These are phyloP conservation scores for Caenorhabditis remanei DNA, from an alignment of 1,140 invertebrate species.

Conservation along the genomic window DNA sequence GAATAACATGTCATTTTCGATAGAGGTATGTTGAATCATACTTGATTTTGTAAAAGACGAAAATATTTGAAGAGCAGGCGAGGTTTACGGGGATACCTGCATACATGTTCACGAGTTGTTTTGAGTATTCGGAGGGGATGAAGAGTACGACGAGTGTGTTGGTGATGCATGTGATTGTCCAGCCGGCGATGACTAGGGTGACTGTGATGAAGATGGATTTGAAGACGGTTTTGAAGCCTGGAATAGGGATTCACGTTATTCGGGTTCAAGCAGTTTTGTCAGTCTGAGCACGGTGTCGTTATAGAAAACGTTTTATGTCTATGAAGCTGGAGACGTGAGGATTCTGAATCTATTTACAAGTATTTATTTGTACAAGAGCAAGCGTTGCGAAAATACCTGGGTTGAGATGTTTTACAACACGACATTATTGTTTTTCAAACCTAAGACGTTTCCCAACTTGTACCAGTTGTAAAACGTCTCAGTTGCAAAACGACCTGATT, in stretches of 20 bases:
- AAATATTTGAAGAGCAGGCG: constrained; percentile 10
- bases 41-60: constrained; percentile 26
- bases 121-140: background rate
- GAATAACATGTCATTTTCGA: background rate
- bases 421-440: too few species aligned
- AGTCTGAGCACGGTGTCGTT: too few species aligned
- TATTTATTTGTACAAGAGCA: too few species aligned
- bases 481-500: too few species aligned
- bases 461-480: too few species aligned
- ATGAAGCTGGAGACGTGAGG: too few species aligned
- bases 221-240: constrained; percentile 6
- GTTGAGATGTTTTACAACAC: too few species aligned
- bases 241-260: background rate
- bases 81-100: constrained; percentile 5
- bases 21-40: background rate
- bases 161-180: background rate
- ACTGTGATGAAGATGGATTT: constrained; percentile 21
- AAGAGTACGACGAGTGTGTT: constrained; percentile 3
- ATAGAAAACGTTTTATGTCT: too few species aligned
- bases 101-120: constrained; percentile 15
- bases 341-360: too few species aligned
- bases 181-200: background rate
- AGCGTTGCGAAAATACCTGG: too few species aligned
- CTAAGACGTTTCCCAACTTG: too few species aligned
- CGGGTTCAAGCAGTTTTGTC: too few species aligned